Conservation (phyloP, 1,140 invertebrate genomes). For the Acromyrmex echinatior region DNA sequence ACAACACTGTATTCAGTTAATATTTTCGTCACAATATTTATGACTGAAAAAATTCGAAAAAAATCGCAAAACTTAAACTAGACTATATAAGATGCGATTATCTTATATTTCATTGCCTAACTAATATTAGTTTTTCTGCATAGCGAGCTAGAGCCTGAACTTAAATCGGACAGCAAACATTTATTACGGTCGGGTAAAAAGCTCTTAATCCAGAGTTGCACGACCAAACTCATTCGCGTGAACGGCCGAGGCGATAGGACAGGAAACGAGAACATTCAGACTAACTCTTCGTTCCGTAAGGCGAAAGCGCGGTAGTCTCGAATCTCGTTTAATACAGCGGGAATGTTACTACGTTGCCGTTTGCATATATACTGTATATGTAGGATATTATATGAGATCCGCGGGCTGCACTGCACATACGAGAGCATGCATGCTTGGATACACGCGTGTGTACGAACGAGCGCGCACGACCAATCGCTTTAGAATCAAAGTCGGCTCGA, state of each 20-base stretch:
- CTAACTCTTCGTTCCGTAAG: conserved; percentile 50
- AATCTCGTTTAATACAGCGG: conserved; percentile 59
- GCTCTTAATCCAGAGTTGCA: conserved; percentile 50
- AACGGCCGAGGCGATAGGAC: conserved; percentile 40
- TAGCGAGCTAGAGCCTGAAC: not conserved
- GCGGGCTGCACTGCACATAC: not conserved
- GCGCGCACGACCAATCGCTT: conserved; percentile 69
- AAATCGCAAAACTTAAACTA: too few relatives aligned
- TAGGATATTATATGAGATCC: not conserved
- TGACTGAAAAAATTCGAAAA: too few relatives aligned
- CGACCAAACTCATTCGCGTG: conserved; percentile 54
- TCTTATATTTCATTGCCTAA: not conserved
- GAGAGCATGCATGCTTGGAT: conserved; percentile 5
- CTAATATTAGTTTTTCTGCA: conserved; percentile 23
- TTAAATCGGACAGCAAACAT: conserved; percentile 42
- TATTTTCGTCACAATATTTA: too few relatives aligned
- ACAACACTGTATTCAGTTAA: too few relatives aligned
- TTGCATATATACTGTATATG: not conserved
- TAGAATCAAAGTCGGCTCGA: conserved; percentile 68
- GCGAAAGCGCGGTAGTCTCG: conserved; percentile 33
- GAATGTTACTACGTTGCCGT: conserved; percentile 8
- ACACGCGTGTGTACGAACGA: conserved; percentile 52
- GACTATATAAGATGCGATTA: too few relatives aligned
- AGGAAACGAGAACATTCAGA: conserved; percentile 46
- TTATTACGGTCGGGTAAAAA: conserved; percentile 57